Evolutionary conservation across 2,113 vertebrate genomes (phyloP).

Genomic region (Callipepla californica): DNA sequence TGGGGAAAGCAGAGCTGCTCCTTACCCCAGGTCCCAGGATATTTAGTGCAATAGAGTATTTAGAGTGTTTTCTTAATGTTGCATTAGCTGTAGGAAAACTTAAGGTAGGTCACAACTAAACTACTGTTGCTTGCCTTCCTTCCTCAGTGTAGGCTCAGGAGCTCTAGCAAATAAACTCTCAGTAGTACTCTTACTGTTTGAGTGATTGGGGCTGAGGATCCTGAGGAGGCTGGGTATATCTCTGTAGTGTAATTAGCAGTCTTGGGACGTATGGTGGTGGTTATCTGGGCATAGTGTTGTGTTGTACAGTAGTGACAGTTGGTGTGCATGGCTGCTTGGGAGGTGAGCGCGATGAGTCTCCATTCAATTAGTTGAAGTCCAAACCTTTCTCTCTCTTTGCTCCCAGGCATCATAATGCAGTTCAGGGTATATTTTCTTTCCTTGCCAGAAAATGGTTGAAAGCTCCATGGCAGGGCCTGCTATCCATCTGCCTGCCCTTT

Average conservation of each 20-base stretch:
- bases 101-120: not conserved
- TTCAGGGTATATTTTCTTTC: not conserved
- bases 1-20: not conserved
- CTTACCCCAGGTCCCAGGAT: not conserved
- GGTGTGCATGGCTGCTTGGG: not conserved
- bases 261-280: not conserved
- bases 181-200: not conserved
- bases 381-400: not conserved
- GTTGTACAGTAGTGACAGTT: not conserved
- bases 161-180: not conserved
- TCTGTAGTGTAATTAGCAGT: not conserved
- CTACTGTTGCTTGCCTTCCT: not conserved
- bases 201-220: not conserved
- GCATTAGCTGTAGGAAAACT: not conserved
- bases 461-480: not conserved
- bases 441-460: constrained; percentile 37
- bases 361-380: not conserved
- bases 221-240: not conserved
- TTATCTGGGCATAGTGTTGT: not conserved
- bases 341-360: not conserved
- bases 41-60: not conserved
- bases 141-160: not conserved
- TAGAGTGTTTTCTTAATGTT: not conserved
- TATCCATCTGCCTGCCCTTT: constrained; percentile 56
- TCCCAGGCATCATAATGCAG: not conserved